A percentile compares a stretch with the other conserved stretches of the same genome.
phyloP scores from a whole-genome alignment of 2,888 invertebrate genomes.

The Pristionchus entomophagus region DNA sequence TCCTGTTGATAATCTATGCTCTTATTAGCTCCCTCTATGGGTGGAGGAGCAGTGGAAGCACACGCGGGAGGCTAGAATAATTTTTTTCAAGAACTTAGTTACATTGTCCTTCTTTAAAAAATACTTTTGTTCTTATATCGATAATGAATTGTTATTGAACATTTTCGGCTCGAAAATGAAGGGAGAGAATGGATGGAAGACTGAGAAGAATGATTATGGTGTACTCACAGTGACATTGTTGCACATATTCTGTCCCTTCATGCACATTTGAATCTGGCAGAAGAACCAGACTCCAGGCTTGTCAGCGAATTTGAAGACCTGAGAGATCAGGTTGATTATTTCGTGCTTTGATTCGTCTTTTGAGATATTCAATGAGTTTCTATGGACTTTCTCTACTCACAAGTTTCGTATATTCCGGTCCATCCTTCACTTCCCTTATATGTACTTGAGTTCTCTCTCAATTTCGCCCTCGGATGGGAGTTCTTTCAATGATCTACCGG shows the following conservation, averaged over 20 bases:
- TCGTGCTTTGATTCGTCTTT: not conserved
- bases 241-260: conserved; percentile 75
- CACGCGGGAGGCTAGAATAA: conserved; percentile 55
- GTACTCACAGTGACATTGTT: conserved; percentile 70
- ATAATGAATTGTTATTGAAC: too few species aligned
- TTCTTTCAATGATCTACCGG: not conserved
- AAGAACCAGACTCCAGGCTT: conserved; percentile 76
- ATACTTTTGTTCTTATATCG: not conserved
- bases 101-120: not conserved
- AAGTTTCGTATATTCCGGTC: not conserved
- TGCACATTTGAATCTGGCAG: conserved; percentile 76
- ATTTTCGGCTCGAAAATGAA: too few species aligned
- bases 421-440: not conserved
- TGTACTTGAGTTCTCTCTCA: not conserved
- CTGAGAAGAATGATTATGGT: not conserved
- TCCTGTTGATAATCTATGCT: conserved; percentile 28
- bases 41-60: conserved; percentile 50
- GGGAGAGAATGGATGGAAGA: not conserved
- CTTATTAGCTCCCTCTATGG: not conserved
- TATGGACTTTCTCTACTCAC: not conserved
- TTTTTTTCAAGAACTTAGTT: not conserved
- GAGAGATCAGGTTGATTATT: not conserved
- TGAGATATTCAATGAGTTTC: not conserved
- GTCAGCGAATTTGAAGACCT: conserved; percentile 76
- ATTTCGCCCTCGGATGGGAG: not conserved